Evolutionary conservation across 1,140 invertebrate genomes (phyloP), one percentile per base, ranked within the genome.

Genomic region (Tetragnatha versicolor): DNA sequence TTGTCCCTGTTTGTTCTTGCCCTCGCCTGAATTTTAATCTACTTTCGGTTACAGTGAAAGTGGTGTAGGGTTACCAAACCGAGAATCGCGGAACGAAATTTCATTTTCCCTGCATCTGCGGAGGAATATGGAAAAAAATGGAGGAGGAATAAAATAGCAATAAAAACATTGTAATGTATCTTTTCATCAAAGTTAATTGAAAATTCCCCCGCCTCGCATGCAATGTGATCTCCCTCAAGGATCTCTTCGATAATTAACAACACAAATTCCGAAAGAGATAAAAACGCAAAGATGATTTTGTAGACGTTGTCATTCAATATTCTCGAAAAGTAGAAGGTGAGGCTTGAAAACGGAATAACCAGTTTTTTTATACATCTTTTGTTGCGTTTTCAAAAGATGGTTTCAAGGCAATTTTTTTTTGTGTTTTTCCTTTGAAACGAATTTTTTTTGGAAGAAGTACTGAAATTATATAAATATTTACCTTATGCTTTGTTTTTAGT

Each of bases 131-230:
- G 42, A 47, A 47, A 1, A 47, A 60, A 31, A 60, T 17, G 9
- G 14, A 60, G 14, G 12, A 17, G 55, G 17, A 31, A 60, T 17
- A 60, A 20, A 1, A 6, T 31, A 14, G n/a, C 25, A 60, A 17
- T 3, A 25, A 65, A 45, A 65, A 20, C 55, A 33, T 60, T 60
- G 12, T 3, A 65, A 45, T 42, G 37, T 5, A n/a, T 14, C 22
- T n/a, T 65, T 65, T 65, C 61, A 29, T 17, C 14, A 42, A 65
- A 65, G 29, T 65, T 65, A 65, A 65, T 45, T 63, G 25, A 37
- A 65, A 45, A 45, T 7, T 65, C 25, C 12, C 12, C 37, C 4
- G 17, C 39, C 12, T 10, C 4, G 37, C 61, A 65, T 25, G 61
- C 20, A 65, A 65, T 29, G 35, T 12, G 37, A 65, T 27, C n/a